A percentile compares a stretch with the other conserved stretches of the same genome.
Evolutionary conservation across 2,113 vertebrate genomes (phyloP).

Genomic region (Alligator sinensis): DNA sequence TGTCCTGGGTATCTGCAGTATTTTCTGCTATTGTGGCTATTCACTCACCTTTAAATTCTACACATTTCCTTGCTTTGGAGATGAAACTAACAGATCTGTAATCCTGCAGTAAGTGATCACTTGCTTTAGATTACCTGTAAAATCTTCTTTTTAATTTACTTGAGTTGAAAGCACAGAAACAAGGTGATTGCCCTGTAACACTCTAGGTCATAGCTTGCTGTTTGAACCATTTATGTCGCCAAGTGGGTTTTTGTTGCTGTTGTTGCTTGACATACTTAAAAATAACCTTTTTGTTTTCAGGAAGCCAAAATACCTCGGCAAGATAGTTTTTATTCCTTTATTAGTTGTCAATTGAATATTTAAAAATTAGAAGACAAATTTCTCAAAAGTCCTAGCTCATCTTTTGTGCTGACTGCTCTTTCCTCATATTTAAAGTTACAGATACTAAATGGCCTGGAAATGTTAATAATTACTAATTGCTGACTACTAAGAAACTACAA

Average conservation of each 20-base stretch:
- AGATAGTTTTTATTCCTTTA: accelerated
- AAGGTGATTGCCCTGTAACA: neutral
- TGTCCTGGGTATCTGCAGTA: neutral
- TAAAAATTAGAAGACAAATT: neutral
- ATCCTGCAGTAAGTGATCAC: neutral
- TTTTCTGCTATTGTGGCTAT: neutral
- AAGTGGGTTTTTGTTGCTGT: neutral
- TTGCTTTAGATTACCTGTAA: neutral
- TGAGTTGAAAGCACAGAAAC: neutral
- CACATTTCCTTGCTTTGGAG: neutral
- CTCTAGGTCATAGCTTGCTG: accelerated
- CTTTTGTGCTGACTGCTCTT: neutral
- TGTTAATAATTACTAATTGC: neutral
- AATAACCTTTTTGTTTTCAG: neutral
- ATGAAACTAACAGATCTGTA: neutral
- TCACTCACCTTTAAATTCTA: neutral
- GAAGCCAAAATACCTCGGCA: neutral
- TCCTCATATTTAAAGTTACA: neutral
- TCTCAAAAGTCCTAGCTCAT: neutral
- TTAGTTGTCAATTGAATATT: neutral
- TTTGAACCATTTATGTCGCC: neutral
- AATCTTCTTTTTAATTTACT: neutral
- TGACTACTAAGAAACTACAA: neutral
- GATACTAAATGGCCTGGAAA: neutral
- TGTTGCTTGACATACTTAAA: neutral